Evolutionary conservation across 1,140 invertebrate species (phyloP), one percentile per base, ranked within the genome.

Genomic region (Propsilocerus akamusi): DNA sequence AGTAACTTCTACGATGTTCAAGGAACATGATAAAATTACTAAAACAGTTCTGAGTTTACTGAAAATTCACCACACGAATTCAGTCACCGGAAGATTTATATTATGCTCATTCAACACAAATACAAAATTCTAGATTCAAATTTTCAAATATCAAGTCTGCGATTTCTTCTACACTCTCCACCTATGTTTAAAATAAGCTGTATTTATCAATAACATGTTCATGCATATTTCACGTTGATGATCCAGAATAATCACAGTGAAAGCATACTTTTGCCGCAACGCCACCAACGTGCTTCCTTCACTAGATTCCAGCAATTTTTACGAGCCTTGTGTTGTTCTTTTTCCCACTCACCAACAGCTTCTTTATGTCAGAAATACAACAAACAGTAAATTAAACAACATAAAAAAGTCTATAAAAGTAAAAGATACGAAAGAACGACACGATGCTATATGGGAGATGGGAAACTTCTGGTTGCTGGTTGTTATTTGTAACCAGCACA

Each of bases 361-460:
- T 37, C 34, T 37, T 20, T 41, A n/a, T n/a, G n/a, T n/a, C 22
- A 41, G 17, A 41, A 41, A 7, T 20, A 41, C 34, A 41, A 17
- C n/a, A 41, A 10, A 20, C 17, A 41, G 34, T 41, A 41, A 41
- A 41, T 41, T 41, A 41, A 41, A 41, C 34, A 41, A 41, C 34
- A 41, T 41, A 41, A 41, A 30, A 41, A 41, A 41, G 34, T 41
- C 34, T 41, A 41, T 41, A 41, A 41, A 37, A 41, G 34, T 41
- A 17, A 41, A 41, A 20, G 14, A 41, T 8, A 41, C 10, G 14
- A 20, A 20, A 41, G 14, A 20, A 7, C 10, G 22, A 20, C 8
- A 8, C 10, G 34, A 17, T 41, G 17, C 17, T 20, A 7, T 20
- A 20, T 4, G 22, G 17, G 22, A 14, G 14, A 17, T 20, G 14